Conservation (phyloP, 2,113 vertebrate genomes). For the Odobenus rosmarus region DNA sequence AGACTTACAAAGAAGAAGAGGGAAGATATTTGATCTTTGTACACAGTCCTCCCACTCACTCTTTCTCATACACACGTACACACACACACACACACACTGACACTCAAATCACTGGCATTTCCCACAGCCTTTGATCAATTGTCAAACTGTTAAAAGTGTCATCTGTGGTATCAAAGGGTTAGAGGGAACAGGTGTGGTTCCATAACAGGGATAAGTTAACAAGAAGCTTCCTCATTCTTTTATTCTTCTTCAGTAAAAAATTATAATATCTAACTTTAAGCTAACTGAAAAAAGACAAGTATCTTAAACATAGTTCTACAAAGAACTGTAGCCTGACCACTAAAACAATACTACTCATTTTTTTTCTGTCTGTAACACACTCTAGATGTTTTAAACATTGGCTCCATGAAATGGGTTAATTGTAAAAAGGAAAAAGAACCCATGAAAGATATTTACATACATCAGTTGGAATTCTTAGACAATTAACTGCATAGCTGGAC, state of each 20-base stretch:
- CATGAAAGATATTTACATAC: background rate
- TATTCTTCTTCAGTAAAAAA: background rate
- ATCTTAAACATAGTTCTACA: background rate
- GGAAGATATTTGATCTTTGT: background rate
- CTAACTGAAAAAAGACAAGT: background rate
- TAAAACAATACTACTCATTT: background rate
- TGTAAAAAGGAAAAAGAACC: background rate
- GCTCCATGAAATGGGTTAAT: background rate
- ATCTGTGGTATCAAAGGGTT: background rate
- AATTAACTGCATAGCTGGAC: background rate
- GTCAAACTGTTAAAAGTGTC: background rate
- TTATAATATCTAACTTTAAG: background rate
- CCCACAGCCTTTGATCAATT: background rate
- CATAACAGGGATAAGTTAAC: background rate
- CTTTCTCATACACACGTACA: background rate
- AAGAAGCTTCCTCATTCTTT: background rate
- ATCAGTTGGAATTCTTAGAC: background rate
- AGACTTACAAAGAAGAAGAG: background rate
- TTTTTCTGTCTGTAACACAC: background rate
- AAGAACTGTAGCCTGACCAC: background rate
- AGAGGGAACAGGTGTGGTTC: background rate
- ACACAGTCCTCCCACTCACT: background rate
- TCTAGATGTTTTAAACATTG: background rate
- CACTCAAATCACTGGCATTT: background rate
- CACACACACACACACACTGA: background rate